phyloP scores from a whole-genome alignment of 2,888 invertebrate species.

The Ochlodes sylvanus region DNA sequence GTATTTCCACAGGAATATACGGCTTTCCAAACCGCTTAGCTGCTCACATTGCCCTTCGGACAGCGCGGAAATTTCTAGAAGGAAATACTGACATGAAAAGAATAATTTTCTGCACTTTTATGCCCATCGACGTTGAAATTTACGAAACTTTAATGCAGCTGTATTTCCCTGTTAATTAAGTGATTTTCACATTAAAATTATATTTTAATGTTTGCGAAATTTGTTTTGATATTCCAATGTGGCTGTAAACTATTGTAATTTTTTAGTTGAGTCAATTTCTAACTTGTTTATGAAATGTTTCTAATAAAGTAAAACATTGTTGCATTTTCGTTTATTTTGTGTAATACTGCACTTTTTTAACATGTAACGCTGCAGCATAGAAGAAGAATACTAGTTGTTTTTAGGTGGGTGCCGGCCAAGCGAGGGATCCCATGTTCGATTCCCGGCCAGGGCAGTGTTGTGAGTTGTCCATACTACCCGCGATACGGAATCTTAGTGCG shows the following conservation, averaged over 20 bases:
- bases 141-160: conserved; percentile 89
- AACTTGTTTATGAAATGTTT: no score
- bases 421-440: no score
- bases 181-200: background rate
- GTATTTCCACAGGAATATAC: conserved; percentile 96
- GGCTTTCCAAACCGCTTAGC: conserved; percentile 93
- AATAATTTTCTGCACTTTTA: conserved; percentile 92
- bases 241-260: background rate
- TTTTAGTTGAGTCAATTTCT: background rate
- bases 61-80: conserved; percentile 88
- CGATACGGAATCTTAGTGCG: no score
- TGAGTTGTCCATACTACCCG: no score
- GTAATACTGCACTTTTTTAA: no score
- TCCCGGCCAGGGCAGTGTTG: no score
- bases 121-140: conserved; percentile 88
- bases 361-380: no score
- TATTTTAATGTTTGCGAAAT: background rate
- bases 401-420: no score
- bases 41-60: conserved; percentile 89
- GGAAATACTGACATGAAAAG: conserved; percentile 85
- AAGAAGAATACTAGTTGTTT: no score
- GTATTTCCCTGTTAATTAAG: conserved; percentile 86
- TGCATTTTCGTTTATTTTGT: no score
- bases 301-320: no score
- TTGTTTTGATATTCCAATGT: background rate